Conservation (phyloP, 2,888 invertebrate genomes). For the Cybosia mesomella region DNA sequence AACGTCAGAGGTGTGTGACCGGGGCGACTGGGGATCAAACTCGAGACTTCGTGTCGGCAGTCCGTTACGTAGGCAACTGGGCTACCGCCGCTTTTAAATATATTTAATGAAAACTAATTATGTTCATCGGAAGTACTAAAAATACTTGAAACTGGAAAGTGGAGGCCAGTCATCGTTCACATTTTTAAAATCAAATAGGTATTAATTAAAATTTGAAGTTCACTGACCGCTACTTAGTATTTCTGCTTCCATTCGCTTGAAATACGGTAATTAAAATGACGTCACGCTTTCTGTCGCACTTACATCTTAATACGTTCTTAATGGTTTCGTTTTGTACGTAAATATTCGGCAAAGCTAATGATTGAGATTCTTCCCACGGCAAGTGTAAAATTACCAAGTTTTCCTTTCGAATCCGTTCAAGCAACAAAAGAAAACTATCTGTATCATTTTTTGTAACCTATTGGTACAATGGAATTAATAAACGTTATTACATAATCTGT, state of each 20-base stretch:
- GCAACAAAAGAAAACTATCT: not conserved
- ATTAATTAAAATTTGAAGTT: not conserved
- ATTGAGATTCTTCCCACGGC: slow-evolving; percentile 29
- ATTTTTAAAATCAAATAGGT: not conserved
- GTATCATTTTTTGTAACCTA: too few species aligned
- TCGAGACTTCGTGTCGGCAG: too few species aligned
- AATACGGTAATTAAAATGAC: slow-evolving; percentile 22
- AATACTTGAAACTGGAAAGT: not conserved
- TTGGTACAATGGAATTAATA: too few species aligned
- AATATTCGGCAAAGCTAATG: slow-evolving; percentile 29
- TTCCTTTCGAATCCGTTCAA: not conserved
- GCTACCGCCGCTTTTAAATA: too few species aligned
- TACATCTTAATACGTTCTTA: slow-evolving; percentile 32
- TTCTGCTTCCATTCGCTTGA: slow-evolving; percentile 1
- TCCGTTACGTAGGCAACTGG: too few species aligned
- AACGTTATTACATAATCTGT: too few species aligned
- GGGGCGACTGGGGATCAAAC: too few species aligned
- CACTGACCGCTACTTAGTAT: slow-evolving; percentile 8
- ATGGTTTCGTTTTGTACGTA: slow-evolving; percentile 26
- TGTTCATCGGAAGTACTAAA: not conserved
- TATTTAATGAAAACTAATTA: too few species aligned
- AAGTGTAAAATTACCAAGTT: slow-evolving; percentile 18
- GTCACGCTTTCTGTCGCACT: slow-evolving; percentile 10
- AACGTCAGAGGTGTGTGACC: too few species aligned
- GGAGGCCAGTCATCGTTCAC: not conserved